These are phyloP conservation scores for Drosophila funebris DNA, from an alignment of 1,140 invertebrate genomes.

Conservation along the genomic window DNA sequence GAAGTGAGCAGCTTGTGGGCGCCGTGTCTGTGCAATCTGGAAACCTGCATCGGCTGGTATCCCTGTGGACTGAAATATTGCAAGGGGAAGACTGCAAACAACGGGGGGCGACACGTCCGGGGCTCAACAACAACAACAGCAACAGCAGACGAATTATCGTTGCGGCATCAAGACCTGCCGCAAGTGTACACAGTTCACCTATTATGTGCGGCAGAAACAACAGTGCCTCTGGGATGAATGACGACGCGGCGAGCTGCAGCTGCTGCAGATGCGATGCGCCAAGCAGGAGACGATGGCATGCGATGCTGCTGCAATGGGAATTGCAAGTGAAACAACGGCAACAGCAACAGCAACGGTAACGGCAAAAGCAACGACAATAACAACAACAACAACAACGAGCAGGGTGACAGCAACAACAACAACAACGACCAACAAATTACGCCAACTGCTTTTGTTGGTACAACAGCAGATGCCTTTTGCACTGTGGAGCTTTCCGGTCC, in stretches of 20 bases:
- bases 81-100: slow-evolving; percentile 86
- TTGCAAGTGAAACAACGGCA: slow-evolving; percentile 38
- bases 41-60: slow-evolving; percentile 95
- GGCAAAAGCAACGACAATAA: slow-evolving; percentile 34
- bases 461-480: slow-evolving; percentile 80
- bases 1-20: slow-evolving; percentile 87
- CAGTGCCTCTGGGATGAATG: slow-evolving; percentile 95
- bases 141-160: slow-evolving; percentile 88
- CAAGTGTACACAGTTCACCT: slow-evolving; percentile 94
- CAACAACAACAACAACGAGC: slow-evolving; percentile 29
- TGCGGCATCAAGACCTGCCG: slow-evolving; percentile 98
- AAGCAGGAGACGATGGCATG: slow-evolving; percentile 42
- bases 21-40: slow-evolving; percentile 91
- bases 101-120: slow-evolving; percentile 60
- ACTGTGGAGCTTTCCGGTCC: slow-evolving; percentile 79
- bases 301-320: slow-evolving; percentile 34
- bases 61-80: slow-evolving; percentile 97
- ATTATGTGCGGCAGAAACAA: slow-evolving; percentile 92
- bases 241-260: slow-evolving; percentile 84
- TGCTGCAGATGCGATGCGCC: slow-evolving; percentile 63
- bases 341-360: slow-evolving; percentile 17
- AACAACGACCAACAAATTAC: slow-evolving; percentile 77
- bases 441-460: slow-evolving; percentile 77
- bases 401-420: slow-evolving; percentile 37
- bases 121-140: slow-evolving; percentile 63